These are phyloP conservation scores for Agonum fuliginosum DNA, from an alignment of 2,888 invertebrate species.

Conservation along the genomic window DNA sequence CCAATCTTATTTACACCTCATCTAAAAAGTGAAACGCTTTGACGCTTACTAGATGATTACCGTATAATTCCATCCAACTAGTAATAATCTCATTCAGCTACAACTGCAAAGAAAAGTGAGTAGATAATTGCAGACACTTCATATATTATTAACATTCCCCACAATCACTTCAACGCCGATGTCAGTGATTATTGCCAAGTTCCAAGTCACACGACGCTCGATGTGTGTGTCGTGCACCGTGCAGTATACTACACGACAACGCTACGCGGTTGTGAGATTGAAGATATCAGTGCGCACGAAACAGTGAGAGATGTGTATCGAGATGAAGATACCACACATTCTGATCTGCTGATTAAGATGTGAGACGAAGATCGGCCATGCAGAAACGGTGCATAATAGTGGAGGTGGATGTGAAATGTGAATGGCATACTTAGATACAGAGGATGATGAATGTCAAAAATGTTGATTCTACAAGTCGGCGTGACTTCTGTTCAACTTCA, in stretches of 20 bases:
- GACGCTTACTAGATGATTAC: neutral
- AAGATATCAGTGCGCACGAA: neutral
- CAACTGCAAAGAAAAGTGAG: neutral
- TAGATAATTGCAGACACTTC: neutral
- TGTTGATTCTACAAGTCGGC: too few species aligned
- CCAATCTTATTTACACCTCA: too few species aligned
- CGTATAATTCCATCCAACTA: neutral
- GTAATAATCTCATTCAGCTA: neutral
- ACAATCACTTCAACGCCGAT: constrained; percentile 26
- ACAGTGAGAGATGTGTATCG: constrained; percentile 7
- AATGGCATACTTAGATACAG: neutral
- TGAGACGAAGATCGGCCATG: neutral
- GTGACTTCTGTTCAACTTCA: too few species aligned
- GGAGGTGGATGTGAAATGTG: neutral
- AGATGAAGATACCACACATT: constrained; percentile 16
- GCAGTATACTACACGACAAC: too few species aligned
- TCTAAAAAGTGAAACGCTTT: neutral
- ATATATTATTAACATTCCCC: constrained; percentile 6
- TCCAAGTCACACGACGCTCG: constrained; percentile 1
- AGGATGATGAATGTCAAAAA: constrained; percentile 12
- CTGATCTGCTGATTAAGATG: constrained; percentile 23
- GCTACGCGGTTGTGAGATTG: neutral
- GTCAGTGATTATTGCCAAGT: neutral
- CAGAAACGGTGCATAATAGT: constrained; percentile 5
- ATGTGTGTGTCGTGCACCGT: too few species aligned